These are phyloP conservation scores for Bradypodion ventrale DNA, from an alignment of 2,797 vertebrate species.

Conservation along the genomic window DNA sequence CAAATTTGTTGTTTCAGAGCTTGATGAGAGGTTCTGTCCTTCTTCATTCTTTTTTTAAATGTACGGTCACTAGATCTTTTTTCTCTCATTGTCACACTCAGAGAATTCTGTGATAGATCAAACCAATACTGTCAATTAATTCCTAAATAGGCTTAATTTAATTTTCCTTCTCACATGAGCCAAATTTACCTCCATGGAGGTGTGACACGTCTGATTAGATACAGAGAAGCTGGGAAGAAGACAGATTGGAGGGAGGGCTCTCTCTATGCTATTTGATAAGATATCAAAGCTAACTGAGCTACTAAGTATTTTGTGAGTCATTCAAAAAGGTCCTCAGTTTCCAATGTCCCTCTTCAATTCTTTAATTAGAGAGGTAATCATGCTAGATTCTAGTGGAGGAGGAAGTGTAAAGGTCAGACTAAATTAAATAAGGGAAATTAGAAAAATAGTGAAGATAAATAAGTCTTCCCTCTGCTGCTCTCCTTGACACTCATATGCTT, in stretches of 20 bases:
- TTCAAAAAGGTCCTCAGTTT: constrained; percentile 57
- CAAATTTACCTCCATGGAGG: constrained; percentile 69
- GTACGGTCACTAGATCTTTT: constrained; percentile 46
- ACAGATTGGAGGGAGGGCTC: constrained; percentile 32
- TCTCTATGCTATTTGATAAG: constrained; percentile 47
- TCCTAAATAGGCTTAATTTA: constrained; percentile 73
- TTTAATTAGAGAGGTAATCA: constrained; percentile 70
- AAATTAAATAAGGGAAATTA: constrained; percentile 51
- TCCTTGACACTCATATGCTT: constrained; percentile 1
- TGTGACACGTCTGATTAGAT: constrained; percentile 72
- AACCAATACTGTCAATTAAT: constrained; percentile 66
- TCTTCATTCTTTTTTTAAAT: constrained; percentile 30
- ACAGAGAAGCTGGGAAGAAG: constrained; percentile 33
- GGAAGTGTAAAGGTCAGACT: constrained; percentile 32
- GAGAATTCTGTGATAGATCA: constrained; percentile 68
- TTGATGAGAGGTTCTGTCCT: neutral
- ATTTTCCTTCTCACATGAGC: constrained; percentile 75
- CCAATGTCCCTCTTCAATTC: constrained; percentile 42
- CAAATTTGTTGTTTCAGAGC: neutral
- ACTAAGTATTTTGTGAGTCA: constrained; percentile 53
- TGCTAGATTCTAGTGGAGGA: constrained; percentile 35
- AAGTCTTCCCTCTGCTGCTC: neutral
- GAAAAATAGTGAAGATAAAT: constrained; percentile 46
- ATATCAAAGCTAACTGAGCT: constrained; percentile 64
- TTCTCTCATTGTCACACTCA: constrained; percentile 52